These are phyloP conservation scores for Pagetopsis macropterus DNA, from an alignment of 2,797 vertebrate species.

Conservation along the genomic window DNA sequence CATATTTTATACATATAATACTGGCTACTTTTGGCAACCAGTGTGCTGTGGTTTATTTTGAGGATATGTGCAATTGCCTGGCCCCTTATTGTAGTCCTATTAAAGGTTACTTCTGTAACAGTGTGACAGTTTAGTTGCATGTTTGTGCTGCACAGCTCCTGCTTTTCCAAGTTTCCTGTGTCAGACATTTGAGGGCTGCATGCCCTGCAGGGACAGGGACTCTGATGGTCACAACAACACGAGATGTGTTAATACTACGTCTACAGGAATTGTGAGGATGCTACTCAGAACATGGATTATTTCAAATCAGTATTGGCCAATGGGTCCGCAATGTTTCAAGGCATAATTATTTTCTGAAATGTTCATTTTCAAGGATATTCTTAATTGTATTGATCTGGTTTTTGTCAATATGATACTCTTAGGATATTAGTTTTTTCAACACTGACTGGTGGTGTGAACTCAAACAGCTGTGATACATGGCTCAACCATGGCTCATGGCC, in stretches of 20 bases:
- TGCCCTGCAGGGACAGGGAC: constrained; percentile 48
- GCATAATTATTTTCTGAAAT: background rate
- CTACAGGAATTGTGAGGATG: constrained; percentile 35
- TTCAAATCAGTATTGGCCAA: constrained; percentile 26
- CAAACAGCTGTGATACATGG: constrained; percentile 35
- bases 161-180: constrained; percentile 29
- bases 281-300: constrained; percentile 15
- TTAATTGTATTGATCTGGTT: background rate
- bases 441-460: constrained; percentile 17
- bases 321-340: background rate
- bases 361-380: background rate
- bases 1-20: background rate
- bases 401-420: background rate
- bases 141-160: constrained; percentile 31
- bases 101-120: background rate
- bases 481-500: constrained; percentile 25
- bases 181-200: constrained; percentile 45
- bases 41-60: background rate
- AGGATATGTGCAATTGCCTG: background rate
- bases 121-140: constrained; percentile 7
- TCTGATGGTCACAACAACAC: constrained; percentile 49
- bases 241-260: constrained; percentile 45
- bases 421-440: constrained; percentile 6
- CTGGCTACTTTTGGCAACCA: background rate
- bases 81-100: background rate